phyloP scores from a whole-genome alignment of 2,888 invertebrate species.

The Drosophila phalerata region DNA sequence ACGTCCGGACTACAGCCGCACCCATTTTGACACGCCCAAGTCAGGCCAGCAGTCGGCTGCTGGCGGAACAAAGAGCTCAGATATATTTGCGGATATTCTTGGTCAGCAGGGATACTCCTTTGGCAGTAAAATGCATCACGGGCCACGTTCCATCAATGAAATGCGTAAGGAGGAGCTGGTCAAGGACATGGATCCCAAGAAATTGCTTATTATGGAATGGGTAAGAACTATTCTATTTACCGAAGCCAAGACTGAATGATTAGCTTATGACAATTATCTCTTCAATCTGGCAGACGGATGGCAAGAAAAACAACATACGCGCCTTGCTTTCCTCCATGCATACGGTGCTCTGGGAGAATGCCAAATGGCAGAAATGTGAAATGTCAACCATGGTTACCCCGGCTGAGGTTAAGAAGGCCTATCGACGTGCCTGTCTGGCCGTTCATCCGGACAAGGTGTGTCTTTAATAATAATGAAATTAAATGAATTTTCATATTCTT shows the following conservation, averaged over 20 bases:
- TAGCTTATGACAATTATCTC: neutral
- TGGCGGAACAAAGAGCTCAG: conserved; percentile 83
- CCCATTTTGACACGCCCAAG: conserved; percentile 88
- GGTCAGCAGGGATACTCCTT: conserved; percentile 96
- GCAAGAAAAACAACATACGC: conserved; percentile 98
- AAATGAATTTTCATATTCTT: neutral
- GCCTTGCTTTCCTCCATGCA: conserved; percentile 97
- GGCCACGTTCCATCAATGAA: conserved; percentile 95
- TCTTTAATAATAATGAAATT: neutral
- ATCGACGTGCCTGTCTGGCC: conserved; percentile 97
- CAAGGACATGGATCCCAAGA: conserved; percentile 96
- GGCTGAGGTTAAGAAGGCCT: conserved; percentile 97
- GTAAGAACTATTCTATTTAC: conserved; percentile 85
- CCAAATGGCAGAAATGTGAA: conserved; percentile 96
- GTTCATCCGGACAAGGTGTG: conserved; percentile 99
- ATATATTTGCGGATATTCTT: conserved; percentile 96
- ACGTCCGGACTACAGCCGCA: conserved; percentile 88
- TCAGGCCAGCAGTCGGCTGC: conserved; percentile 49
- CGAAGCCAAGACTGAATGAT: neutral
- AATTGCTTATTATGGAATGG: conserved; percentile 93
- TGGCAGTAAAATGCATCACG: conserved; percentile 90
- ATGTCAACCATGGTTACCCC: conserved; percentile 97
- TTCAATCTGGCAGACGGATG: conserved; percentile 90
- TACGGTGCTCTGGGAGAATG: conserved; percentile 96
- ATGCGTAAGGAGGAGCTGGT: conserved; percentile 95